phyloP scores from a whole-genome alignment of 2,888 invertebrate genomes.

The Erynnis tages region DNA sequence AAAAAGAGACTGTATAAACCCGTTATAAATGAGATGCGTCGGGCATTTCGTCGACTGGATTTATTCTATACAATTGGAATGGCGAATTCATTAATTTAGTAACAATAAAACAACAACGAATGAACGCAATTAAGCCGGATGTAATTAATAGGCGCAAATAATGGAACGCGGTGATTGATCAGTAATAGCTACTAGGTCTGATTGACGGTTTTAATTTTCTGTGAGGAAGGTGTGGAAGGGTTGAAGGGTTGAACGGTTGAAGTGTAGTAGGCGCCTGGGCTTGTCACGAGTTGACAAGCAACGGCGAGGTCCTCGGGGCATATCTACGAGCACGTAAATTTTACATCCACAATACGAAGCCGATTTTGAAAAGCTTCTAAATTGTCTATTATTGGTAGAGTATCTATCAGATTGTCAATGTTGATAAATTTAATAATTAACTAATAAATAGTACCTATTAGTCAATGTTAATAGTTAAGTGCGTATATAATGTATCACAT shows the following conservation, averaged over 20 bases:
- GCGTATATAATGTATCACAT: no score
- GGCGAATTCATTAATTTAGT: slow-evolving; percentile 42
- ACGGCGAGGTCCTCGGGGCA: slow-evolving; percentile 43
- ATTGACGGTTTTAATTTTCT: slow-evolving; percentile 73
- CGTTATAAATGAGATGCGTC: slow-evolving; percentile 14
- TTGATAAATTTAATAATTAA: no score
- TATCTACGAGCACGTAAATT: slow-evolving; percentile 20
- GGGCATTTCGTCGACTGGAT: slow-evolving; percentile 7
- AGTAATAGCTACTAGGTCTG: slow-evolving; percentile 63
- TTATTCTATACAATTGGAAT: slow-evolving; percentile 25
- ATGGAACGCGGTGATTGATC: slow-evolving; percentile 67
- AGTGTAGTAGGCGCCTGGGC: slow-evolving; percentile 42
- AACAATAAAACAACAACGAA: slow-evolving; percentile 62
- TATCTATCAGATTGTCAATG: no score
- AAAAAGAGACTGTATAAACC: slow-evolving; percentile 2
- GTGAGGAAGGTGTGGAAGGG: slow-evolving; percentile 33
- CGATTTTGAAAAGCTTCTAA: no score
- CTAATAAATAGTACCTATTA: no score
- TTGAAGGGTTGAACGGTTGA: slow-evolving; percentile 36
- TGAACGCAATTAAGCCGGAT: slow-evolving; percentile 64
- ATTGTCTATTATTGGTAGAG: no score
- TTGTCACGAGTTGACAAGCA: slow-evolving; percentile 45
- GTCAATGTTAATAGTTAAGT: no score
- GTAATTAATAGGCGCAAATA: slow-evolving; percentile 72
- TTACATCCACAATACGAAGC: not conserved